Evolutionary conservation across 2,888 invertebrate genomes (phyloP), one percentile per base, ranked within the genome.

Genomic region (Tenthredo mesomela): DNA sequence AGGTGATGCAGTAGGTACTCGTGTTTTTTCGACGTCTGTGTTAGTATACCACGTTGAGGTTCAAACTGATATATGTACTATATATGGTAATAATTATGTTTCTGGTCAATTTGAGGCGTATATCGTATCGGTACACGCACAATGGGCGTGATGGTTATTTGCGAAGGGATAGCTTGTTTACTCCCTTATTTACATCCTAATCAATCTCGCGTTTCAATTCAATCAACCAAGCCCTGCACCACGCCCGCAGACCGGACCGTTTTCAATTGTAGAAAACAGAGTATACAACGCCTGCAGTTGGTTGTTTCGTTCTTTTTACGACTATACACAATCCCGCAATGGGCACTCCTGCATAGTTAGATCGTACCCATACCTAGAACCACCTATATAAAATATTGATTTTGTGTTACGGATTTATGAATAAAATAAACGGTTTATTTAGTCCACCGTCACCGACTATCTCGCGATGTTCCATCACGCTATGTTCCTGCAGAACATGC

Each of bases 341-440:
- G 40, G 71, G 43, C 71, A 73, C 71, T 73, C 71, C 71, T 40
- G n/a, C 43, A n/a, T 73, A 15, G 43, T 73, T 73, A 73, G 21
- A 25, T 9, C 43, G 18, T 29, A 40, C 21, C 40, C 70, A 43
- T n/a, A 25, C 43, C n/a, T 1, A 21, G n/a, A 21, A 33, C 33
- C 29, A 18, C 18, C 4, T 10, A 18, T 54, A 25, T 37, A 43
- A 50, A 86, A 89, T 91, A 91, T 91, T 89, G 91, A 91, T 91
- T 90, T 85, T 87, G 84, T 87, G 86, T 87, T 86, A 87, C 73
- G 87, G 89, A 88, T 88, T 90, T 90, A 91, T 91, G 91, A 91
- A 91, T 91, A 91, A 91, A 91, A 91, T 89, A 91, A 89, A 88
- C 88, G 88, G 89, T 90, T 90, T 89, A 89, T 89, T 89, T 85